Conservation (phyloP, 2,888 invertebrate genomes). For the Lasioglossum zephyrum region DNA sequence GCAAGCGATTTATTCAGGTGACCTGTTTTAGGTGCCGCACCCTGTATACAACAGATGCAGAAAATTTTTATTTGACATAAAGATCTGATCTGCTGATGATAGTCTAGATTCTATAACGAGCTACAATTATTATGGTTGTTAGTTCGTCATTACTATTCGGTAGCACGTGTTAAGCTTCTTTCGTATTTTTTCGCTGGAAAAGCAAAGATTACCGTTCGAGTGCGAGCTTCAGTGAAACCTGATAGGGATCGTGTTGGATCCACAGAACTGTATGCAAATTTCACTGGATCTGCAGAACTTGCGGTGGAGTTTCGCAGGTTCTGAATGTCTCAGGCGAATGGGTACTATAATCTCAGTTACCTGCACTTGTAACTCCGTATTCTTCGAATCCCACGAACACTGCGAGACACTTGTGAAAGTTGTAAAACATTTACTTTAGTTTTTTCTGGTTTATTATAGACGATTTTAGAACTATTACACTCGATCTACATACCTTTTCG, state of each 20-base stretch:
- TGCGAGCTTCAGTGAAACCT: neutral
- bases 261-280: slow-evolving; percentile 11
- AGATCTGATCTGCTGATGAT: no score
- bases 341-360: neutral
- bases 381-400: neutral
- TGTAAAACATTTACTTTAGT: neutral
- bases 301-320: neutral
- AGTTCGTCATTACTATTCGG: neutral
- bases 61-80: neutral
- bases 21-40: no score
- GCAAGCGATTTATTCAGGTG: no score
- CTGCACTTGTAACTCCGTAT: neutral
- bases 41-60: neutral
- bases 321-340: slow-evolving; percentile 10
- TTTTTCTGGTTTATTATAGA: neutral
- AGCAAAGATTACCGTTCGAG: slow-evolving; percentile 3
- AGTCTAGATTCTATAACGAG: neutral
- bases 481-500: neutral
- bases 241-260: neutral
- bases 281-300: neutral
- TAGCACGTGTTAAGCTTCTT: neutral
- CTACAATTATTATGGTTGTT: neutral
- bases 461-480: neutral
- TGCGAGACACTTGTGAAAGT: neutral
- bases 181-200: neutral